Evolutionary conservation across 2,113 vertebrate genomes (phyloP).

Genomic region (Megaptera novaeangliae): DNA sequence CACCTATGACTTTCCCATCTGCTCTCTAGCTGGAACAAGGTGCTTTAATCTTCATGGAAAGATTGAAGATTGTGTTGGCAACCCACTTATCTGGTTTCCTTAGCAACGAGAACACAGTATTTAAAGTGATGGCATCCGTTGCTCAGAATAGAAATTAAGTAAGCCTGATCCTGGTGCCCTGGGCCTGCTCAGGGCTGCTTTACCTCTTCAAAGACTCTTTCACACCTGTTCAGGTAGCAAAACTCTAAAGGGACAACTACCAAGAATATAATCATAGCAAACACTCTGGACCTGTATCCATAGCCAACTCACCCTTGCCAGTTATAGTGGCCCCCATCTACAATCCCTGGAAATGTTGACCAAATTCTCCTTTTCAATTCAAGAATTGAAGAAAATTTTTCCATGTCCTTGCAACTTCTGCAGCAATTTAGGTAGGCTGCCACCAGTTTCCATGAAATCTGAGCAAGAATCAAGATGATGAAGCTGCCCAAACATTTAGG

Average conservation of each 20-base stretch:
- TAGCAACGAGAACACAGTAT: slow-evolving; percentile 21
- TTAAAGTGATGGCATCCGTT: slow-evolving; percentile 6
- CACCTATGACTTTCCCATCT: not conserved
- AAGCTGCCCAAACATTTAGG: not conserved
- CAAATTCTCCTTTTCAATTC: not conserved
- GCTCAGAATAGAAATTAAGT: slow-evolving; percentile 29
- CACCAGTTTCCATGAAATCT: not conserved
- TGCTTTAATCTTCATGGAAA: slow-evolving; percentile 36
- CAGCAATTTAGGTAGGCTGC: not conserved
- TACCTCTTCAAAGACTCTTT: not conserved
- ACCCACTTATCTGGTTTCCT: slow-evolving; percentile 46
- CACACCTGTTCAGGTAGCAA: not conserved
- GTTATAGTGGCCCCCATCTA: not conserved
- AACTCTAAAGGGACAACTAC: not conserved
- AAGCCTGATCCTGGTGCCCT: not conserved
- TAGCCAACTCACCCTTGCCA: not conserved
- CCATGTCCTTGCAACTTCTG: not conserved
- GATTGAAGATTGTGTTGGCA: slow-evolving; percentile 16
- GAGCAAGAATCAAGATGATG: not conserved
- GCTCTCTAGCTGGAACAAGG: not conserved
- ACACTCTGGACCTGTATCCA: not conserved
- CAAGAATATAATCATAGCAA: not conserved
- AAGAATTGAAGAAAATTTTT: not conserved
- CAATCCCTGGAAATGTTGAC: not conserved
- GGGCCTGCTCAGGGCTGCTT: not conserved